Percentiles rank a stretch among this genome's conserved stretches.
Evolutionary conservation across 1,140 invertebrate species (phyloP).

Genomic region (Saccostrea echinata): DNA sequence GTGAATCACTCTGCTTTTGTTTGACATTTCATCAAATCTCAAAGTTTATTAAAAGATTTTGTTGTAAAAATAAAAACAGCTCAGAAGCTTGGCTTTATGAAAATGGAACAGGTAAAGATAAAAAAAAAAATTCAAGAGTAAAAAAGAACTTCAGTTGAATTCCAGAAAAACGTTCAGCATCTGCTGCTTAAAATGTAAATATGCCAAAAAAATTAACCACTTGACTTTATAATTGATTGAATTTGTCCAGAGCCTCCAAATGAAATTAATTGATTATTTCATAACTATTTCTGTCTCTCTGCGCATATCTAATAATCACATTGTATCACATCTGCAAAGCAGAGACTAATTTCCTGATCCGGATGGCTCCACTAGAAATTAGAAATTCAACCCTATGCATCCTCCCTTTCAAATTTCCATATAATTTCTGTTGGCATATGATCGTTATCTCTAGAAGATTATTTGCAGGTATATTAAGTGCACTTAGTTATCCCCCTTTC

Average conservation of each 20-base stretch:
- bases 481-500: constrained; percentile 18
- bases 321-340: not conserved
- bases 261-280: constrained; percentile 24
- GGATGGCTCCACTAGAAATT: constrained; percentile 30
- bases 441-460: constrained; percentile 22
- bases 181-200: not conserved
- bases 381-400: constrained; percentile 30
- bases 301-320: not conserved
- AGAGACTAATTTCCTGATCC: constrained; percentile 28
- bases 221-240: constrained; percentile 28
- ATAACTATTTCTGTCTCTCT: constrained; percentile 18
- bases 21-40: not conserved
- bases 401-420: constrained; percentile 32
- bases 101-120: too few species aligned
- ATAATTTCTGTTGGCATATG: constrained; percentile 18
- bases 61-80: not conserved
- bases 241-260: constrained; percentile 1
- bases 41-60: not conserved
- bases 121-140: too few species aligned
- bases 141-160: not conserved
- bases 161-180: not conserved
- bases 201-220: not conserved
- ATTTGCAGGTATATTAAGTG: constrained; percentile 37
- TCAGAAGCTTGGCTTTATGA: not conserved
- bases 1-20: not conserved